A percentile compares a stretch with the other conserved stretches of the same genome.
Conservation (phyloP, 2,888 invertebrate species). For the Nymphalis polychloros region DNA sequence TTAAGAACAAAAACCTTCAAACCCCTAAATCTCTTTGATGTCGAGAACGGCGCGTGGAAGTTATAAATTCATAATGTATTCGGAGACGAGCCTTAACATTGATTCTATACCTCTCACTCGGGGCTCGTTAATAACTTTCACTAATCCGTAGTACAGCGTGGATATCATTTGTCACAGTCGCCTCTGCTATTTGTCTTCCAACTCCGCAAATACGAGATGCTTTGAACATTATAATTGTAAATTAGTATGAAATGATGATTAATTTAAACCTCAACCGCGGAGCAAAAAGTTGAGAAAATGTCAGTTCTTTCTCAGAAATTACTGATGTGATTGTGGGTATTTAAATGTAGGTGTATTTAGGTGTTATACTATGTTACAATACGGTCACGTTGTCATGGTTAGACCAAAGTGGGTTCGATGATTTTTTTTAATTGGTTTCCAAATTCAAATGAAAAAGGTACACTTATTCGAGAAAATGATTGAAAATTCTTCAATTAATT, state of each 20-base stretch:
- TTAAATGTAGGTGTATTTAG: no score
- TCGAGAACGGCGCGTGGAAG: no score
- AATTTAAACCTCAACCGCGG: not conserved
- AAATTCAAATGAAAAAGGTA: no score
- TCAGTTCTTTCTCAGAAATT: no score
- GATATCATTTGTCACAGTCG: slow-evolving; percentile 17
- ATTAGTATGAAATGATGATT: slow-evolving; percentile 5
- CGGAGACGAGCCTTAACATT: not conserved
- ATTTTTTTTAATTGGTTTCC: no score
- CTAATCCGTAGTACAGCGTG: slow-evolving; percentile 8
- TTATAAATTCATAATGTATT: not conserved
- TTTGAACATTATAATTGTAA: slow-evolving; percentile 8
- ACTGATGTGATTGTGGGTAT: no score
- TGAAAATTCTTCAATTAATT: no score
- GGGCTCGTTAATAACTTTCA: slow-evolving; percentile 8
- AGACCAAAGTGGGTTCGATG: no score
- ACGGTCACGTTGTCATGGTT: no score
- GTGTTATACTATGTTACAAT: no score
- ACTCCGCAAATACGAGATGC: slow-evolving; percentile 6
- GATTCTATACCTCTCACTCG: slow-evolving; percentile 8
- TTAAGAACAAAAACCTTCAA: no score
- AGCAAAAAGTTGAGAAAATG: not conserved
- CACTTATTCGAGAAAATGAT: no score
- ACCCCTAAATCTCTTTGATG: not conserved
- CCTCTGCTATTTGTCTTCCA: slow-evolving; percentile 12